phyloP scores from a whole-genome alignment of 92 coral and sea anemone species.

The Porites evermanni region DNA sequence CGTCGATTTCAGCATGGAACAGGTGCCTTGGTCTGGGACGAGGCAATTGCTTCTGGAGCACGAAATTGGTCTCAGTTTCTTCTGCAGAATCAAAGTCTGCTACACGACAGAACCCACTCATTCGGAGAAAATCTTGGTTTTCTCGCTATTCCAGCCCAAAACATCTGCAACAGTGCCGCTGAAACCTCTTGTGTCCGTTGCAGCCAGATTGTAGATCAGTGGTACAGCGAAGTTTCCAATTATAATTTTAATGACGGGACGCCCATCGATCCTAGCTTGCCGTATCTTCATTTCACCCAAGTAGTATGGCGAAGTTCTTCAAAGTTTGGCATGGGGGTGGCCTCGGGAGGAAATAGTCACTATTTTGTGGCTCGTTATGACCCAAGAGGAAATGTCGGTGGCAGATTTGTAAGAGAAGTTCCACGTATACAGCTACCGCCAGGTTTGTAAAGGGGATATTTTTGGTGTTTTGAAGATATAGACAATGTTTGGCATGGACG shows the following conservation, averaged over 20 bases:
- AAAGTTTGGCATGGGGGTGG: conserved; percentile 51
- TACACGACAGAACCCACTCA: conserved; percentile 35
- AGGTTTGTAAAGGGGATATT: conserved; percentile 14
- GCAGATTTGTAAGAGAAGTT: background rate
- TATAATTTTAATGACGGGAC: conserved; percentile 41
- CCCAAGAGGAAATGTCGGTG: conserved; percentile 41
- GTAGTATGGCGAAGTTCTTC: conserved; percentile 48
- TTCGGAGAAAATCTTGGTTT: conserved; percentile 51
- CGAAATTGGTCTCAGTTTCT: conserved; percentile 49
- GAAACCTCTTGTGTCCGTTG: conserved; percentile 30
- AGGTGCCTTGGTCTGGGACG: conserved; percentile 11
- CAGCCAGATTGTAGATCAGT: conserved; percentile 26
- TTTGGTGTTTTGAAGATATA: background rate
- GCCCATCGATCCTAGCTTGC: conserved; percentile 22
- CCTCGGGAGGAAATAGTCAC: conserved; percentile 20
- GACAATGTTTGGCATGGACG: background rate
- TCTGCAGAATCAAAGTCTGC: conserved; percentile 1
- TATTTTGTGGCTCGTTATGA: conserved; percentile 63
- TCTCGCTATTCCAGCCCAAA: conserved; percentile 7
- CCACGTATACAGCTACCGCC: background rate
- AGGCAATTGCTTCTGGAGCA: conserved; percentile 37
- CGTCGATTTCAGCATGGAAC: conserved; percentile 40
- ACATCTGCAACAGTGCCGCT: conserved; percentile 26
- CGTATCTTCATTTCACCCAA: conserved; percentile 58
- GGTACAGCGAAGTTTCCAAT: conserved; percentile 55